Conservation (phyloP, 2,888 invertebrate genomes). For the Polyploca ridens region DNA sequence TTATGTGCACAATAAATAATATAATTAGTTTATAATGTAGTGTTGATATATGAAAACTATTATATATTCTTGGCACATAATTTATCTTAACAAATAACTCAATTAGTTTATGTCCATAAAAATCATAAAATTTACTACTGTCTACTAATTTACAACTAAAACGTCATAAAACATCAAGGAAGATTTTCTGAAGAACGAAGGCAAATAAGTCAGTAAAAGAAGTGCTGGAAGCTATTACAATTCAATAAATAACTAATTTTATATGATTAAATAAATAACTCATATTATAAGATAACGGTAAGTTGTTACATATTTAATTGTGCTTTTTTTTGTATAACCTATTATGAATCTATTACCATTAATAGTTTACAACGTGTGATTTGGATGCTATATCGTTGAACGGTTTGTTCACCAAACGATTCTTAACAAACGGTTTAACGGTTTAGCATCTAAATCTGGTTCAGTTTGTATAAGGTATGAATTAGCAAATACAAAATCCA, state of each 20-base stretch:
- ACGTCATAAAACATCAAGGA: neutral
- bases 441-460: no score
- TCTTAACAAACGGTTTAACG: no score
- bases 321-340: neutral
- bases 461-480: no score
- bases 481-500: no score
- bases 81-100: conserved; percentile 10
- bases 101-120: neutral
- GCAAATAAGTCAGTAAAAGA: neutral
- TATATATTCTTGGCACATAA: conserved; percentile 13
- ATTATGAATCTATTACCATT: neutral
- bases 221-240: neutral
- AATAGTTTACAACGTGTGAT: no score
- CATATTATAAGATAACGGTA: neutral
- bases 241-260: neutral
- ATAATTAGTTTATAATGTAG: neutral
- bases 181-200: neutral
- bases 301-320: neutral
- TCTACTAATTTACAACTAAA: neutral
- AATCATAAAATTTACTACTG: neutral
- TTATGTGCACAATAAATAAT: no score
- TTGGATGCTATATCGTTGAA: no score
- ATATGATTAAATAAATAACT: neutral
- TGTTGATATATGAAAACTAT: conserved; percentile 1
- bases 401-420: no score